A percentile compares a stretch with the other conserved stretches of the same genome.
Evolutionary conservation across 2,797 vertebrate species (phyloP).

Genomic region (Falco concolor): DNA sequence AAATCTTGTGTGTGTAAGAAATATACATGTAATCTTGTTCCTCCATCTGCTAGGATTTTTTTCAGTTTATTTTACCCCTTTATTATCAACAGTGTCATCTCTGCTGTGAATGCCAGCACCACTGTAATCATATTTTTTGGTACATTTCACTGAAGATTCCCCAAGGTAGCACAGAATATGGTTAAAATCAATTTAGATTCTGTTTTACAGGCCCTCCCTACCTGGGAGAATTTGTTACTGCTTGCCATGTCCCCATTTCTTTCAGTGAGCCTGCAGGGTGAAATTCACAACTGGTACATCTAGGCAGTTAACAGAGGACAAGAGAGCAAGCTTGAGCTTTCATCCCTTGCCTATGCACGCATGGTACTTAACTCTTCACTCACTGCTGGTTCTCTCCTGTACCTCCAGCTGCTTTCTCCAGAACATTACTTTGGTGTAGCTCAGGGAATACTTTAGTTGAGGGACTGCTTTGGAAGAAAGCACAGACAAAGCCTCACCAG

Average conservation of each 20-base stretch:
- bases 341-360: accelerated
- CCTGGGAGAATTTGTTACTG: background rate
- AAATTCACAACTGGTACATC: background rate
- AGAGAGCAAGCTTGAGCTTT: background rate
- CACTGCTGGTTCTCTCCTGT: background rate
- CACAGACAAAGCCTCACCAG: background rate
- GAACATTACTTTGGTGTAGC: background rate
- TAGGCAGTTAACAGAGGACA: background rate
- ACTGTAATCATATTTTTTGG: background rate
- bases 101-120: background rate
- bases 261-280: background rate
- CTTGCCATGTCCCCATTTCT: background rate
- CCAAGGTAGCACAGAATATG: background rate
- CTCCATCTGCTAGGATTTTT: background rate
- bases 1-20: background rate
- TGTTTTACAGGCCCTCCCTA: background rate
- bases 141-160: background rate
- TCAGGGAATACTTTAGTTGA: background rate
- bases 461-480: background rate
- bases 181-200: constrained; percentile 1
- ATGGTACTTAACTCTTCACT: accelerated
- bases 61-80: background rate
- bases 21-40: background rate
- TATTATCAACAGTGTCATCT: background rate
- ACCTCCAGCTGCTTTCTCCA: background rate